Percentiles rank a stretch among this genome's conserved stretches.
These are phyloP conservation scores for Stenotaenia linearis DNA, from an alignment of 2,888 invertebrate genomes.

Conservation along the genomic window DNA sequence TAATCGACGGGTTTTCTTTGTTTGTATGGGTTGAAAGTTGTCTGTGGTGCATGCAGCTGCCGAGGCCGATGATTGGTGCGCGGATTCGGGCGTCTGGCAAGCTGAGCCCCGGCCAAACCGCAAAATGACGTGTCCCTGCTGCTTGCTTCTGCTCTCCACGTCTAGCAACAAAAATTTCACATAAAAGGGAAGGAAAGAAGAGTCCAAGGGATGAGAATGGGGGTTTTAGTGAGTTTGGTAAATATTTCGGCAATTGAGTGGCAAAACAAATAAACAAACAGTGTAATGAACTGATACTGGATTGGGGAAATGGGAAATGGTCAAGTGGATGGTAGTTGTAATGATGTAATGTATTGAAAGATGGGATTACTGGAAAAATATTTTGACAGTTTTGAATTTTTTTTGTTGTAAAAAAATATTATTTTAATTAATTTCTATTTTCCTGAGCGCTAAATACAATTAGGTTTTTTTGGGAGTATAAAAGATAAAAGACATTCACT, in stretches of 20 bases:
- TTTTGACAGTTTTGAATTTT: too few relatives aligned
- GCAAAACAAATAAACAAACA: background rate
- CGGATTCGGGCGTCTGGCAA: constrained; percentile 3
- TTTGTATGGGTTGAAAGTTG: background rate
- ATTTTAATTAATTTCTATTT: too few relatives aligned
- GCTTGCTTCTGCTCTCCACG: background rate
- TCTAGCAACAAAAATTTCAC: background rate
- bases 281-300: background rate
- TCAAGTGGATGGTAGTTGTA: background rate
- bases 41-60: background rate
- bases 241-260: background rate
- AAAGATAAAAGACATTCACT: too few relatives aligned
- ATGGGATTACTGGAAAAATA: too few relatives aligned
- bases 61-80: background rate
- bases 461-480: too few relatives aligned
- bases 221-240: background rate
- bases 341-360: background rate
- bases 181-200: constrained; percentile 2
- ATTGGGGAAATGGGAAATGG: background rate
- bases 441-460: too few relatives aligned
- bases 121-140: constrained; percentile 26
- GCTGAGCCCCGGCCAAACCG: constrained; percentile 26
- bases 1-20: background rate
- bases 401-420: too few relatives aligned
- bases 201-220: background rate